Evolutionary conservation across 2,888 invertebrate species (phyloP).

Genomic region (Lycia hirtaria): DNA sequence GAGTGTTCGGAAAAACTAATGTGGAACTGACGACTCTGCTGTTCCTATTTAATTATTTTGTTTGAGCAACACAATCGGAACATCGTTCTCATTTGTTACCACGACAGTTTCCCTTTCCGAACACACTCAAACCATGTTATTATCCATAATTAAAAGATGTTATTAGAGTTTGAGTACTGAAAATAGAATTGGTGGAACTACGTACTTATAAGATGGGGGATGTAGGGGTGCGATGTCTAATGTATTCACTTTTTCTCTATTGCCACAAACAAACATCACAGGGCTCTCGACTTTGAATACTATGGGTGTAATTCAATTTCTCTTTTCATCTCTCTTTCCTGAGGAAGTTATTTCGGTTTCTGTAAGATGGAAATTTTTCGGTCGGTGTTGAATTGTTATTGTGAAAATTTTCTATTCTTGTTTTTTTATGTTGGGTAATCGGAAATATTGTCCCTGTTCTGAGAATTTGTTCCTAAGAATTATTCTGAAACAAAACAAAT

Average conservation of each 20-base stretch:
- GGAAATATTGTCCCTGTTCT: background rate
- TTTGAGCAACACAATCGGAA: too few relatives aligned
- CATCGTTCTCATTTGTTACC: too few relatives aligned
- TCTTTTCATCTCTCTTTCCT: constrained; percentile 60
- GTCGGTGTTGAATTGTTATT: constrained; percentile 34
- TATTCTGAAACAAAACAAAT: too few relatives aligned
- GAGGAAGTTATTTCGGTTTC: constrained; percentile 33
- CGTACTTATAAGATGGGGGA: constrained; percentile 39
- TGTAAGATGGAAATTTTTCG: constrained; percentile 44
- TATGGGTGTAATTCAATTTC: constrained; percentile 67
- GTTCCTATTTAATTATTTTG: too few relatives aligned
- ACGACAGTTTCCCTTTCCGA: too few relatives aligned
- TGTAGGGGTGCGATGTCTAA: constrained; percentile 65
- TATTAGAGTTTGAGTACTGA: constrained; percentile 8
- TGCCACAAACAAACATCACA: constrained; percentile 75
- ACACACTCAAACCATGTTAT: too few relatives aligned
- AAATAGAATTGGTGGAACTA: background rate
- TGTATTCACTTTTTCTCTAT: constrained; percentile 72
- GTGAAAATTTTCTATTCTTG: constrained; percentile 16
- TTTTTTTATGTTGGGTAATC: constrained; percentile 1
- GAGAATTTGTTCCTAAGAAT: background rate
- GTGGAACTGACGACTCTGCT: too few relatives aligned
- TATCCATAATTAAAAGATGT: too few relatives aligned
- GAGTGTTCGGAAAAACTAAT: too few relatives aligned
- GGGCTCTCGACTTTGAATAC: constrained; percentile 63